Base-by-base conservation (phyloP, 53 echinoderm and acorn worm species). In the Holothuria scabra region DNA sequence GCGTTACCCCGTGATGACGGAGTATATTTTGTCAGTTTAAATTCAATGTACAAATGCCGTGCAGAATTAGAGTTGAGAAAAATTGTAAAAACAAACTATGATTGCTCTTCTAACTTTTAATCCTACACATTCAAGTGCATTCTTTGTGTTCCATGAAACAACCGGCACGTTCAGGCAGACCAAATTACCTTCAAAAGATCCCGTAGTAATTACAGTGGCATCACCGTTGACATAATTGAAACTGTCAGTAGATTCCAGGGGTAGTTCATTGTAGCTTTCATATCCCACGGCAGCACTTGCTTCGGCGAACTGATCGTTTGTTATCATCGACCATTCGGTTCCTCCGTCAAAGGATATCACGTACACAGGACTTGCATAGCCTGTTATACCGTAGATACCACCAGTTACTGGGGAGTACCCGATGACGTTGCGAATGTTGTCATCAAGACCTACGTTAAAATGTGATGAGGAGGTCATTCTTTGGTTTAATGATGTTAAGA, bases 191-290 rank as follows among this genome's bases (percentile, higher is more conserved):
- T 76, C 28, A 48, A 48, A 76, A 46, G 46, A 30, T 12, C 76
- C 76, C 29, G 3, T 21, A 56, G 49, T 56, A n/a, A 49, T 22
- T 13, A 25, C 24, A 12, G 52, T 55, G 14, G 11, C 8, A 52
- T 29, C 52, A 56, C 25, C 24, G 76, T 56, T 56, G n/a, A 76
- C 76, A 29, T 52, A 56, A 29, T 76, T 76, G 55, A 76, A 76
- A 3, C 14, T 55, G 1, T 2, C 25, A 7, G 52, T 56, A 5
- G 76, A 76, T 56, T 52, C 76, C 20, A 52, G 13, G 3, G 76
- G 76, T 2, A 76, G 56, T 25, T 23, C 16, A 25, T 28, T 48
- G 56, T 76, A 76, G 23, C 26, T 37, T 12, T 49, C 56, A 55
- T 76, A 76, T 20, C 29, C 76, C 52, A 26, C n/a, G 21, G 76